These are phyloP conservation scores for Drosophila formosana DNA, from an alignment of 2,888 invertebrate genomes.

Conservation along the genomic window DNA sequence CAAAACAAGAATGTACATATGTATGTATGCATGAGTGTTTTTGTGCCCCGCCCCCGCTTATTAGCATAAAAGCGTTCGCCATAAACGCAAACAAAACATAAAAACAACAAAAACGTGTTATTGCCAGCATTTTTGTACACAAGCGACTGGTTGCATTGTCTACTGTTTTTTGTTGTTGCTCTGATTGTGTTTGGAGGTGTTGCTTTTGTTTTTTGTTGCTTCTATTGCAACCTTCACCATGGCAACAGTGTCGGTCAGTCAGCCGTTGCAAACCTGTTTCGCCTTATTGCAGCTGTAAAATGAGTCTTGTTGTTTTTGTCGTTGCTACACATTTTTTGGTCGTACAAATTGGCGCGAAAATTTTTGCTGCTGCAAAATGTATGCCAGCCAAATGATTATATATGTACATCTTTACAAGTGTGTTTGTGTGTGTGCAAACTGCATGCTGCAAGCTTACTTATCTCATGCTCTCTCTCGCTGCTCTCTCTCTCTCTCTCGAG, in stretches of 20 bases:
- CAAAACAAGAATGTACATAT: conserved; percentile 30
- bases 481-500: conserved; percentile 11
- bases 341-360: conserved; percentile 76
- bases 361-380: conserved; percentile 73
- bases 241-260: conserved; percentile 69
- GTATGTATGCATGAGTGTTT: conserved; percentile 6
- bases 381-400: conserved; percentile 45
- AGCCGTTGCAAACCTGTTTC: conserved; percentile 72
- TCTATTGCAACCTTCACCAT: conserved; percentile 73
- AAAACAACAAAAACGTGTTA: conserved; percentile 64
- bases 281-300: conserved; percentile 47
- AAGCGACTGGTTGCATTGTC: conserved; percentile 52
- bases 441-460: conserved; percentile 39
- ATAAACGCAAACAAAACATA: conserved; percentile 37
- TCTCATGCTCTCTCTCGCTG: conserved; percentile 9
- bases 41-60: conserved; percentile 50
- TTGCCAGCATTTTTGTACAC: conserved; percentile 51
- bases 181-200: conserved; percentile 12
- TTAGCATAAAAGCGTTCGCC: conserved; percentile 60
- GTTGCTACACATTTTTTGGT: conserved; percentile 60
- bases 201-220: conserved; percentile 37
- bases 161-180: conserved; percentile 28
- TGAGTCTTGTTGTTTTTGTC: conserved; percentile 34
- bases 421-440: conserved; percentile 17
- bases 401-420: background rate